Base-by-base conservation (phyloP, 2,113 vertebrate species). In the Arenaria interpres region DNA sequence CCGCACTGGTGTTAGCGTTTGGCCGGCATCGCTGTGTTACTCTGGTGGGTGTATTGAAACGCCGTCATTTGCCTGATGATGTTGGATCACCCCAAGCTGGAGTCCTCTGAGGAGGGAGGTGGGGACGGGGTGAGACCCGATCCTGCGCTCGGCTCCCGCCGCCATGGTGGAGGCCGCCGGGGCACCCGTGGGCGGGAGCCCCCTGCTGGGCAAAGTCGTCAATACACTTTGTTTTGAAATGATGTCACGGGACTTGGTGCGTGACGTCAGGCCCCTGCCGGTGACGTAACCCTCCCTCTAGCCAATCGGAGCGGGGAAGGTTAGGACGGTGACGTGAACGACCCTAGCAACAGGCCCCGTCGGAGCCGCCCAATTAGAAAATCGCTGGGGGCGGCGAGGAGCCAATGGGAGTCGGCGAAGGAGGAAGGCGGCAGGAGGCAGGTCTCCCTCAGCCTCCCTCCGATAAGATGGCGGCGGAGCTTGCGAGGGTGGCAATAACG, bases 381-480 rank as follows among this genome's bases (percentile, higher is more conserved):
- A 93, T 96, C 88, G 91, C 78, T 46, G 73, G 25, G 74, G 80
- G 83, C 85, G 54, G 37, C 69, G 17, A 21, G 5, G 69, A 95
- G 92, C 97, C 98, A 99, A 99, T 99, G 66, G 96, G 92, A 93
- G 59, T 2, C 83, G 59, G 24, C 90, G 83, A 78, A 83, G 74
- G 94, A 88, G 97, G 97, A 98, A 96, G 97, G 97, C 97, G 98
- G 97, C 96, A 97, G 97, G 97, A 98, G 98, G 98, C 98, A 97
- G 98, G 98, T 98, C 98, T 98, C 97, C 80, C 97, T 96, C 57
- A 45, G 79, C 79, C 77, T 98, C 97, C 96, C 98, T 98, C 98
- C 96, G 98, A 97, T 97, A 99, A 99, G 98, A 99, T 99, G 99
- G 99, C 99, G 98, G 98, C 98, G 87, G 98, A 96, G 98, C 98